Evolutionary conservation across 2,888 invertebrate genomes (phyloP), one percentile per base, ranked within the genome.

Genomic region (Aspidiotus destructor): DNA sequence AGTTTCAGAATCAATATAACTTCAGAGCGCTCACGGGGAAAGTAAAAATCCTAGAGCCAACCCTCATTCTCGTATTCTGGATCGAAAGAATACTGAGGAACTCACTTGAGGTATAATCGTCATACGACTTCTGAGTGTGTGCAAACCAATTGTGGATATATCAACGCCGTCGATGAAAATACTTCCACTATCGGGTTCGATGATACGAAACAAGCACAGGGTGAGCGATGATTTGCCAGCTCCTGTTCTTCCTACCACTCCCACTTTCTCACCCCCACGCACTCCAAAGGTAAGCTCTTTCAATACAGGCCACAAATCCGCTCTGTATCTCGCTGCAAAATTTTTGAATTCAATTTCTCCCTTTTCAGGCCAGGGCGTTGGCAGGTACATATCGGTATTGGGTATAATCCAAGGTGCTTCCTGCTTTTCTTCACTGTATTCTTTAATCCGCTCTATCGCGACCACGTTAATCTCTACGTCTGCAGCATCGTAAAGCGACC

Each of bases 401-500:
- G 55, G 17, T 42, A 64, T 15, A 48, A 60, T n/a, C 60, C 60
- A 67, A 41, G 67, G 40, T 2, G 67, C 67, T 53, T 67, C 84
- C 76, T 87, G 89, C 64, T 85, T 82, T 0, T 89, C 87, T 76
- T 92, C 93, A 0, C 89, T 87, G 76, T 97, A 98, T 76, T 98
- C 97, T 77, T 95, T 93, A 75, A 97, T 92, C 76, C 98, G 85
- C 79, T 98, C 97, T 1, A 97, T 95, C 3, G 96, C 92, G 0
- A 97, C 96, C 74, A 97, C 94, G 78, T 97, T 97, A 0, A 96
- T 94, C 80, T 98, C 98, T 57, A 98, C 88, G 76, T 97, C 96
- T 1, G 93, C 92, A 0, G 92, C 90, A 91, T 95, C 94, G 72
- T 96, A 83, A 40, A 98, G 95, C 74, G 98, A 81, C 92, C 95